Conservation (phyloP, 2,113 vertebrate genomes). For the Cyprinodon brontotheroides region DNA sequence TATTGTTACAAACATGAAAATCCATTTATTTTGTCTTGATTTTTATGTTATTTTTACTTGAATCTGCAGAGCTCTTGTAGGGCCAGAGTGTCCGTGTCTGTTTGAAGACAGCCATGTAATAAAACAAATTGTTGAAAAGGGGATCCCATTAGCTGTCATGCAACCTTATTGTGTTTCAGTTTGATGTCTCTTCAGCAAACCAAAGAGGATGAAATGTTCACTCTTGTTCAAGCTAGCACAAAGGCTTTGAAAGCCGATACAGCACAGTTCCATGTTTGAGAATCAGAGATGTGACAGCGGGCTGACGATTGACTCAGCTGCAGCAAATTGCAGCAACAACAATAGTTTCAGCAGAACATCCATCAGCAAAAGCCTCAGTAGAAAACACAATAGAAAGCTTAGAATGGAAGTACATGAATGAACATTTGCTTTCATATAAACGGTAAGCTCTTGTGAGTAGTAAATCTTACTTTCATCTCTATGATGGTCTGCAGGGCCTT, state of each 20-base stretch:
- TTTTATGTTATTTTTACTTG: background rate
- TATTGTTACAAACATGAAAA: background rate
- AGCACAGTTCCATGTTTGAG: slow-evolving; percentile 6
- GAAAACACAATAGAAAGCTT: background rate
- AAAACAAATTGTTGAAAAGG: background rate
- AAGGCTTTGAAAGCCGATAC: slow-evolving; percentile 21
- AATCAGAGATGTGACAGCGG: slow-evolving; percentile 11
- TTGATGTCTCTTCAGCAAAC: background rate
- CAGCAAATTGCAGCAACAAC: slow-evolving; percentile 40
- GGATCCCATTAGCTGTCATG: background rate
- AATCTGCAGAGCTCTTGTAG: background rate
- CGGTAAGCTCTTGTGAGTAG: background rate
- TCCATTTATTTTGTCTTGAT: background rate
- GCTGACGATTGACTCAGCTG: slow-evolving; percentile 56
- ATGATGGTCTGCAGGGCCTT: slow-evolving; percentile 99
- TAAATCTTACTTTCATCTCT: slow-evolving; percentile 91
- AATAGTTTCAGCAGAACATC: slow-evolving; percentile 26
- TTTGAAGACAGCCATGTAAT: slow-evolving; percentile 3
- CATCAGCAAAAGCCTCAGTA: slow-evolving; percentile 10
- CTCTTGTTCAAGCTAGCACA: slow-evolving; percentile 51
- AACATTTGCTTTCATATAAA: slow-evolving; percentile 11
- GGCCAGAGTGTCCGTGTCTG: background rate
- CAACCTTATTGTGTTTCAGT: slow-evolving; percentile 15
- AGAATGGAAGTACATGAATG: slow-evolving; percentile 1
- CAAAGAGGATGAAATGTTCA: slow-evolving; percentile 21